Percentiles rank a stretch among this genome's conserved stretches.
phyloP scores from a whole-genome alignment of 2,888 invertebrate species.

The Cordilura impudica region DNA sequence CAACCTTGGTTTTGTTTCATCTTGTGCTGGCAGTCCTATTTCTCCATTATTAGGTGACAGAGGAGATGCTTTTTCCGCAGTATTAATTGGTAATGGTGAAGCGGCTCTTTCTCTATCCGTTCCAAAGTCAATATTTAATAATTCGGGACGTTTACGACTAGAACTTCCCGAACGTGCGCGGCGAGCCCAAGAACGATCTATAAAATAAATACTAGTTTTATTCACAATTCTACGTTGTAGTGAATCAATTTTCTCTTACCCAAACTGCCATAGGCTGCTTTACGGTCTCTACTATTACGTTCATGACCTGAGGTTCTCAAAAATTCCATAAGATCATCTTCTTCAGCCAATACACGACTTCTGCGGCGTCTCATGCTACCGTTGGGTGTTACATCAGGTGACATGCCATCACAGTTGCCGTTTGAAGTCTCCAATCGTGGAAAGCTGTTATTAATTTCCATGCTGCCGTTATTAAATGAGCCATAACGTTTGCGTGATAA shows the following conservation, averaged over 20 bases:
- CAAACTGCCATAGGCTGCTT: conserved; percentile 86
- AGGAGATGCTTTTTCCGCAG: conserved; percentile 75
- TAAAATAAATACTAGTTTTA: background rate
- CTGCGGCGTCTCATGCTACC: conserved; percentile 90
- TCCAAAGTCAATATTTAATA: conserved; percentile 85
- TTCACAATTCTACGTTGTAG: too few species aligned
- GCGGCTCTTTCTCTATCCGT: conserved; percentile 85
- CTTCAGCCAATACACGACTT: conserved; percentile 88
- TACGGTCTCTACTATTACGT: conserved; percentile 85
- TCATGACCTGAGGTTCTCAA: conserved; percentile 88
- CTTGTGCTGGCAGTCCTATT: conserved; percentile 70
- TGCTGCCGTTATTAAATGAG: conserved; percentile 81
- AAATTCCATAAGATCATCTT: conserved; percentile 93
- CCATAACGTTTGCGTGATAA: conserved; percentile 83
- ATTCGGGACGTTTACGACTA: conserved; percentile 87
- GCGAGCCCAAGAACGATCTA: conserved; percentile 94
- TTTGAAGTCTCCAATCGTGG: conserved; percentile 68
- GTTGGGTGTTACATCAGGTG: conserved; percentile 90
- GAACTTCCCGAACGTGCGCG: conserved; percentile 84
- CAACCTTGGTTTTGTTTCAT: conserved; percentile 81
- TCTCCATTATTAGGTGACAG: conserved; percentile 66
- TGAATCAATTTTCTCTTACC: conserved; percentile 79
- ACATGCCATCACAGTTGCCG: conserved; percentile 73
- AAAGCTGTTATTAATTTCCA: conserved; percentile 71
- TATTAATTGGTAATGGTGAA: conserved; percentile 82